phyloP scores from a whole-genome alignment of 2,113 vertebrate species.

The Pluvialis apricaria region DNA sequence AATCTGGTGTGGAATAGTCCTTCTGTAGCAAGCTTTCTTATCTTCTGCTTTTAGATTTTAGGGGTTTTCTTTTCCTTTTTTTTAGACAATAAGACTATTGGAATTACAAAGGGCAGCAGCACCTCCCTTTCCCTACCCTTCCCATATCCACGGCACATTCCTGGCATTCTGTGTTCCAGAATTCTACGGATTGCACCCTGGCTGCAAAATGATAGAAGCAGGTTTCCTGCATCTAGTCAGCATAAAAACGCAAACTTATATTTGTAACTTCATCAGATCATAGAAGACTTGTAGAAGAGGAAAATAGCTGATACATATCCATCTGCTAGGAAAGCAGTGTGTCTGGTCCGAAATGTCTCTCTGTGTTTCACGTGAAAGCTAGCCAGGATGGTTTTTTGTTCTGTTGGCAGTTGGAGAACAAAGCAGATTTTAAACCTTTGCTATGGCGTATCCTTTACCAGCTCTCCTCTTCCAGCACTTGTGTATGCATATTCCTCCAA shows the following conservation, averaged over 20 bases:
- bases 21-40: background rate
- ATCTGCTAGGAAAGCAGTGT: background rate
- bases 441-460: conserved; percentile 46
- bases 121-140: background rate
- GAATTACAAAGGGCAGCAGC: background rate
- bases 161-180: background rate
- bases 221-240: background rate
- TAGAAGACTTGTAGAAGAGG: background rate
- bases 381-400: background rate
- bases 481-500: conserved; percentile 65
- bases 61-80: background rate
- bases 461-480: conserved; percentile 53
- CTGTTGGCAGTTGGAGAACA: background rate
- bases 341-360: background rate
- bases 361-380: background rate
- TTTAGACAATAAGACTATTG: background rate
- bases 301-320: background rate
- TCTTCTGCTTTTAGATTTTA: background rate
- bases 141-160: background rate
- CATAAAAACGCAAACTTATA: background rate
- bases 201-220: background rate
- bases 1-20: background rate
- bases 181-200: background rate
- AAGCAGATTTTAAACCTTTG: conserved; percentile 29
- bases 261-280: background rate